Base-by-base conservation (phyloP, 2,113 vertebrate species). In the Poeciliopsis turrubarensis region DNA sequence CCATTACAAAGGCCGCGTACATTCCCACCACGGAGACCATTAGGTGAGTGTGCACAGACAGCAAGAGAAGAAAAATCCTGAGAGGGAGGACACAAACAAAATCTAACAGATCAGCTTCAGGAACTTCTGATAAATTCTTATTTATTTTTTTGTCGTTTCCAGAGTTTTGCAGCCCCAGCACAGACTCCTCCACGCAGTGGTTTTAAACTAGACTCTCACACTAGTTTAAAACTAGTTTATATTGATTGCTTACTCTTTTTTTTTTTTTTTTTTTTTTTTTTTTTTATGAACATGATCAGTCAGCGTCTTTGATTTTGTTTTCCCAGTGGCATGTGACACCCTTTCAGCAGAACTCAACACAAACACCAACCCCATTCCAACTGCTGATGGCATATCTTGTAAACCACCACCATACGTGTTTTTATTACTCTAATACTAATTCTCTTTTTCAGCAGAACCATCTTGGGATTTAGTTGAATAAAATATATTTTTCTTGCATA, bases 11-110 rank as follows among this genome's bases (percentile, higher is more conserved):
- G 83, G 62, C 65, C 22, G 8, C 39, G 60, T 47, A 32, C 84
- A 84, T 91, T 92, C 89, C 87, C 85, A 79, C 54, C 69, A 79
- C 68, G 57, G 76, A 78, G 67, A 67, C 79, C 71, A 85, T 89
- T 87, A 87, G 84, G 72, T 89, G 73, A 79, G 80, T 70, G 72
- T 67, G 75, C 79, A 84, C 68, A 60, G 72, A 57, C 10, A 15
- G 60, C 0, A 7, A 78, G 69, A 62, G 77, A 75, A n/a, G 22
- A 61, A 31, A 77, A 60, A n/a, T 22, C 3, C 27, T 10, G 26
- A 17, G 13, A 29, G 4, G n/a, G n/a, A 70, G 29, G 27, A 17
- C 10, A 61, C 5, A 4, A 14, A 41, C 0, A 14, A 41, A 41
- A 41, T 41, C 39, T 25, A 39, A 67, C 22, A 60, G 41, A 60